Conservation (phyloP, 2,797 vertebrate genomes). For the Thunnus albacares region DNA sequence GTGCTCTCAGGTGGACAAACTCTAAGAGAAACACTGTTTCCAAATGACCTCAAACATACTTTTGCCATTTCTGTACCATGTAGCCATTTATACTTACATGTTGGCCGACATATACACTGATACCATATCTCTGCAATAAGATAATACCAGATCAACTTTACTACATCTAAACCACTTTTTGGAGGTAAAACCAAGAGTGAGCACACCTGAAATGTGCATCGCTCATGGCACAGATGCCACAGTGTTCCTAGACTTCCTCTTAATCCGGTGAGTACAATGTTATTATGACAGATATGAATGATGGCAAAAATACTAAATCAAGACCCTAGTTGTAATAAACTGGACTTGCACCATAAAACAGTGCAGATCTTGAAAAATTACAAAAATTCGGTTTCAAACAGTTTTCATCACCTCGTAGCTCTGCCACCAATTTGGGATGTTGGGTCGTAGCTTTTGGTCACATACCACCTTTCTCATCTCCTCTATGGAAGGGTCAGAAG, state of each 20-base stretch:
- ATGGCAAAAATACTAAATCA: background rate
- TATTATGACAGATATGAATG: background rate
- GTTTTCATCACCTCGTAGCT: conserved; percentile 91
- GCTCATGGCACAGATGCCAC: background rate
- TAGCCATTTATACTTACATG: background rate
- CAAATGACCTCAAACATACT: background rate
- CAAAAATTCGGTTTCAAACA: background rate
- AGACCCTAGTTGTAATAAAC: background rate
- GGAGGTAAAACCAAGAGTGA: background rate
- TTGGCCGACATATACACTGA: background rate
- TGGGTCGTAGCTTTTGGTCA: conserved; percentile 95
- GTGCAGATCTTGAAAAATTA: background rate
- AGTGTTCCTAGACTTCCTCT: background rate
- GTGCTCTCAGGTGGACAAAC: background rate
- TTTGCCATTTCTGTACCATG: background rate
- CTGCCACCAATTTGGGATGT: conserved; percentile 97
- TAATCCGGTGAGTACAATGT: background rate
- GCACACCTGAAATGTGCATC: background rate
- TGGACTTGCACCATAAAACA: background rate
- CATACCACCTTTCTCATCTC: conserved; percentile 98
- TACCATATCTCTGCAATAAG: background rate
- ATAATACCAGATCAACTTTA: background rate
- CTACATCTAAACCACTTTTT: background rate
- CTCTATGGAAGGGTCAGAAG: conserved; percentile 96
- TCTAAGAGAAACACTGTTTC: background rate